These are phyloP conservation scores for Erpetoichthys calabaricus DNA, from an alignment of 2,797 vertebrate species.

Conservation along the genomic window DNA sequence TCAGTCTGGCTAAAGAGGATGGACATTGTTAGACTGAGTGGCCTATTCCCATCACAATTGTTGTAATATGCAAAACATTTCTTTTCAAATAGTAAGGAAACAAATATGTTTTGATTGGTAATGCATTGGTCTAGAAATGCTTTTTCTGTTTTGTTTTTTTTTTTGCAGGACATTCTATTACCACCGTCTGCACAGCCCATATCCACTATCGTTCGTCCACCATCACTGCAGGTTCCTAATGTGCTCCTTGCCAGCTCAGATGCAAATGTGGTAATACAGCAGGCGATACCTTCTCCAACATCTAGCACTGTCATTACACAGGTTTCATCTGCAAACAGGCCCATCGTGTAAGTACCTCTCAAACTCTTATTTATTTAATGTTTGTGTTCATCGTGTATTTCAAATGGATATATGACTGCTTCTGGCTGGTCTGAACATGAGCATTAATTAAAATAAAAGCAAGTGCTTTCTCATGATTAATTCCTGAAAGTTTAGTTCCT, in stretches of 20 bases:
- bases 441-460: too few relatives aligned
- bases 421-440: too few relatives aligned
- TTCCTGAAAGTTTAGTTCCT: too few relatives aligned
- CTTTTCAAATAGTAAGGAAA: too few relatives aligned
- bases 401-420: too few relatives aligned
- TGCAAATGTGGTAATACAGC: conserved; percentile 94
- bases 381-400: conserved; percentile 6
- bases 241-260: conserved; percentile 94
- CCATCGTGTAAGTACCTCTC: conserved; percentile 87
- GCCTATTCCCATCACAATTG: too few relatives aligned
- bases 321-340: conserved; percentile 89
- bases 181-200: conserved; percentile 84
- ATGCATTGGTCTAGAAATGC: too few relatives aligned
- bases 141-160: conserved; percentile 11
- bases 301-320: conserved; percentile 98
- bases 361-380: conserved; percentile 19
- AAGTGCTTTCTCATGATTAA: too few relatives aligned
- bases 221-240: conserved; percentile 93
- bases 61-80: too few relatives aligned
- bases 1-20: too few relatives aligned
- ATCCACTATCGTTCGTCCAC: conserved; percentile 92
- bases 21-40: too few relatives aligned
- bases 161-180: conserved; percentile 84
- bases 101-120: too few relatives aligned
- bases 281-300: conserved; percentile 92